A percentile compares a stretch with the other conserved stretches of the same genome.
Conservation (phyloP, 1,140 invertebrate species). For the Latrodectus geometricus region DNA sequence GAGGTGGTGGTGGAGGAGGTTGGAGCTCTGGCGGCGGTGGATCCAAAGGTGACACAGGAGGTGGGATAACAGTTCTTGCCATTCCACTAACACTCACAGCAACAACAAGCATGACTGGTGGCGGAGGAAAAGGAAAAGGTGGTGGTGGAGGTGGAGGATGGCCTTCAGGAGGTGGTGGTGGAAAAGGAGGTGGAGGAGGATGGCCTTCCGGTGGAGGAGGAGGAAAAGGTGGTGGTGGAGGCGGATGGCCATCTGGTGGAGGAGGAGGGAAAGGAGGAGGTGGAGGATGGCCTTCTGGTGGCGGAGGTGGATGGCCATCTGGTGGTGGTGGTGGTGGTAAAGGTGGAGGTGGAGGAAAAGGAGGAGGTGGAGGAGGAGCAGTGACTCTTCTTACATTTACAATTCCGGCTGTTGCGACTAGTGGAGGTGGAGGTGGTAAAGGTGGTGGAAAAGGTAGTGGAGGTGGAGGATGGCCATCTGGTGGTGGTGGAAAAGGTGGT, state of each 20-base stretch:
- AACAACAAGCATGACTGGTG: constrained; percentile 1
- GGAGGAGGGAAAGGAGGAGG: constrained; percentile 5
- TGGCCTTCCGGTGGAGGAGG: constrained; percentile 31
- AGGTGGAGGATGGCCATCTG: not conserved
- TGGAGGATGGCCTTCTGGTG: not conserved
- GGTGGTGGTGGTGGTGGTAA: constrained; percentile 16
- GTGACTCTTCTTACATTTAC: not conserved
- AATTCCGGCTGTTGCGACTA: not conserved
- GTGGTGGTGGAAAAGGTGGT: not conserved
- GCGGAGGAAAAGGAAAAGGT: constrained; percentile 9
- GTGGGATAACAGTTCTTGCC: constrained; percentile 45
- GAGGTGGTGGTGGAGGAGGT: constrained; percentile 24
- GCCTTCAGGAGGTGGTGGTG: not conserved
- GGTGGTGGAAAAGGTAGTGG: not conserved
- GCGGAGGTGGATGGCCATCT: constrained; percentile 39
- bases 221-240: constrained; percentile 26
- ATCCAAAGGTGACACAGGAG: constrained; percentile 51
- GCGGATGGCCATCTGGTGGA: constrained; percentile 35
- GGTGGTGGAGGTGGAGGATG: constrained; percentile 22
- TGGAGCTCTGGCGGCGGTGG: constrained; percentile 18
- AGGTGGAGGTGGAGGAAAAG: constrained; percentile 26
- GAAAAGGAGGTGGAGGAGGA: constrained; percentile 22
- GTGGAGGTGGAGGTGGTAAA: constrained; percentile 4
- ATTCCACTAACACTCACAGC: constrained; percentile 43
- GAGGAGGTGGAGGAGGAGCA: constrained; percentile 12